Conservation (phyloP, 2,888 invertebrate species). For the Brenthis ino region DNA sequence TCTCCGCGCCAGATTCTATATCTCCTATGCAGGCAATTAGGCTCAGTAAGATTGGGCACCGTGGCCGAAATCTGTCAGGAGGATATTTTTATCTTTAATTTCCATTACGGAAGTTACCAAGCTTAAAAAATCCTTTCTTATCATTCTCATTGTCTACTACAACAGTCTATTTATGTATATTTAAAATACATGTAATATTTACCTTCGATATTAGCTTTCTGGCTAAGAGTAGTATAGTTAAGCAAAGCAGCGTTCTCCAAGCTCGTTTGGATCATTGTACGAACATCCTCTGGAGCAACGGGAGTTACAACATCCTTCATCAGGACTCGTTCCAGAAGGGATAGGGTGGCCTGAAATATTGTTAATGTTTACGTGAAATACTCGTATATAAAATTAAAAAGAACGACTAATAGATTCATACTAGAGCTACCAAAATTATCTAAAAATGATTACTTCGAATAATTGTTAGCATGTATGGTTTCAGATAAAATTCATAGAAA, state of each 20-base stretch:
- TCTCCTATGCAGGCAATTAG: too few relatives aligned
- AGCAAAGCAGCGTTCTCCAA: slow-evolving; percentile 98
- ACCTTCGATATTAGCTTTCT: slow-evolving; percentile 99
- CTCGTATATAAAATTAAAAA: background rate
- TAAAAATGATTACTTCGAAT: background rate
- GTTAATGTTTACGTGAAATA: background rate
- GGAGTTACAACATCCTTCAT: slow-evolving; percentile 87
- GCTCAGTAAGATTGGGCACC: too few relatives aligned
- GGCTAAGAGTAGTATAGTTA: slow-evolving; percentile 97
- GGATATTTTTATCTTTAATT: too few relatives aligned
- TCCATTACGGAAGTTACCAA: too few relatives aligned
- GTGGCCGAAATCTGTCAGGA: too few relatives aligned
- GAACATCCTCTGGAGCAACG: slow-evolving; percentile 87
- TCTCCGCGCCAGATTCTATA: too few relatives aligned
- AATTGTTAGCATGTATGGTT: too few relatives aligned
- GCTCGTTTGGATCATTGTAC: slow-evolving; percentile 97
- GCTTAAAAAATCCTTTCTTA: too few relatives aligned
- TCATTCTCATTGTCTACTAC: too few relatives aligned
- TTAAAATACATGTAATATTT: background rate
- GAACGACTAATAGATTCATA: too few relatives aligned
- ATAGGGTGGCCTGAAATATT: slow-evolving; percentile 89
- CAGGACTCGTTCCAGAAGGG: slow-evolving; percentile 96
- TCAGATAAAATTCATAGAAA: too few relatives aligned
- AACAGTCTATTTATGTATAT: too few relatives aligned
- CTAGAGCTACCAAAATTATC: background rate